phyloP scores from a whole-genome alignment of 2,888 invertebrate genomes.

The Eupithecia dodoneata region DNA sequence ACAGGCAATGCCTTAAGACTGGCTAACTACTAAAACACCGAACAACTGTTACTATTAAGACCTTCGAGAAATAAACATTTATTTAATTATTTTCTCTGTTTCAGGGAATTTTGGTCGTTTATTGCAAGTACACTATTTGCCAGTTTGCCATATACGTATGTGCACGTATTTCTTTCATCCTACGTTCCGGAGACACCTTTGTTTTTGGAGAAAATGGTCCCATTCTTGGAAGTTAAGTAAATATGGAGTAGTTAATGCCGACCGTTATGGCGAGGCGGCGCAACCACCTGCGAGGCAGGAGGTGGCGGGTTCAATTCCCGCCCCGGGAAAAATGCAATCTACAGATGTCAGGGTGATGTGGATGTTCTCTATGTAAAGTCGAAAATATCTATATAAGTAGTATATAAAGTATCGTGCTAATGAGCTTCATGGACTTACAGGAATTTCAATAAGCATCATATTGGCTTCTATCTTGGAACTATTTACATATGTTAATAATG shows the following conservation, averaged over 20 bases:
- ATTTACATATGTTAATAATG: constrained; percentile 34
- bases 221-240: constrained; percentile 55
- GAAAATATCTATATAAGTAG: no score
- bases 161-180: constrained; percentile 57
- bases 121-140: not conserved
- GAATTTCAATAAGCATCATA: constrained; percentile 43
- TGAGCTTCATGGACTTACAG: constrained; percentile 29
- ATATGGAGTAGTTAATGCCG: no score
- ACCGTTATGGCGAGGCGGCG: no score
- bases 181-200: constrained; percentile 62
- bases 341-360: no score
- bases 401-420: not conserved
- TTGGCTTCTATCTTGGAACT: constrained; percentile 22
- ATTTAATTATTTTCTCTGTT: not conserved
- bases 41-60: no score
- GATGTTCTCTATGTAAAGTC: no score
- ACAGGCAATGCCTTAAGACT: no score
- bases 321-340: no score
- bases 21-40: no score
- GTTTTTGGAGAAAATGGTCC: constrained; percentile 61
- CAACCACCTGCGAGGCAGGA: no score
- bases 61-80: no score
- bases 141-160: constrained; percentile 53
- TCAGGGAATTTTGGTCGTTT: not conserved
- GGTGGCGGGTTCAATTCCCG: no score